Base-by-base conservation (phyloP, 2,888 invertebrate genomes). In the Drosophila paramelanica region DNA sequence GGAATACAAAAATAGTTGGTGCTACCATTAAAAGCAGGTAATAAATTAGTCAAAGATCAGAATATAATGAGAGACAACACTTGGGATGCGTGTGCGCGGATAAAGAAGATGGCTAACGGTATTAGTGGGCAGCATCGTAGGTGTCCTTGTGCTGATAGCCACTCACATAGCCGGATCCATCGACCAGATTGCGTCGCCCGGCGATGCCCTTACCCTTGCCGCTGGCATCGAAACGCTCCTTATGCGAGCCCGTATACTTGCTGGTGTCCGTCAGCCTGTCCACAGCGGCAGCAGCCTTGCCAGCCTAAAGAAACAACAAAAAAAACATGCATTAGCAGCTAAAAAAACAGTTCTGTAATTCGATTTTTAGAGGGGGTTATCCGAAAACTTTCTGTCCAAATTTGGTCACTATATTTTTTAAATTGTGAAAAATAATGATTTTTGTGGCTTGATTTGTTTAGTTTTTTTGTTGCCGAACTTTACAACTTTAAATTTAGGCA, bases 201-300 rank as follows among this genome's bases (percentile, higher is more conserved):
- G 96, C 94, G 61, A 97, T 96, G 6, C 97, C 97, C 91, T 96
- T 96, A 17, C 97, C 97, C 91, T 96, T 97, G 66, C 97, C 97
- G 27, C 94, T 93, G 57, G 96, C 95, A 92, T 97, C 97, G 90
- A 97, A 97, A 25, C 97, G 95, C 85, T 97, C 96, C 91, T 95
- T 96, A 91, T 97, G 97, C 5, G 97, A 96, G 52, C 97, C 97
- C 0, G 97, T 97, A 92, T 97, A 97, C 90, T 96, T 97, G 85
- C 95, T 95, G n/a, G 96, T 94, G 91, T 97, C 97, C 0, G 97
- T 97, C 78, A 97, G 92, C 68, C 97, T 94, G 79, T 96, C 96
- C 27, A 93, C 93, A 43, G 92, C 91, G 20, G 92, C 91, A 10
- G 92, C 86, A 11, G 92, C 92, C 67, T 93, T 93, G 61, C 92